Evolutionary conservation across 1,140 invertebrate genomes (phyloP), one percentile per base, ranked within the genome.

Genomic region (Zaprionus lachaisei): DNA sequence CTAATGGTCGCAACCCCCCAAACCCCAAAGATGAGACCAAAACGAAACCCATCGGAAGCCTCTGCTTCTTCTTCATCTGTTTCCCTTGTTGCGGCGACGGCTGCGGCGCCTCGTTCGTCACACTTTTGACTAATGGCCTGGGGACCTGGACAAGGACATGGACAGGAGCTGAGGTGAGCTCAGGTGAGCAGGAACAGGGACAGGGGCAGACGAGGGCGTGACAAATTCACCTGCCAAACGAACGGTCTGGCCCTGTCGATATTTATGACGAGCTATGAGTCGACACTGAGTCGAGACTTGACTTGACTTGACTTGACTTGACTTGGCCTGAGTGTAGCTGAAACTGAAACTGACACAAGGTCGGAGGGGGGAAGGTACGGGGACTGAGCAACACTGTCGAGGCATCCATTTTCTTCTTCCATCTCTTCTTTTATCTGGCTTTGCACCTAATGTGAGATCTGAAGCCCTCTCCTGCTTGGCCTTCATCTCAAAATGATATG

Each of bases 181-280:
- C 5, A 44, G 4, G 41, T n/a, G 41, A 7, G 38, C 14, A 0
- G 15, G 2, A 15, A 4, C n/a, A n/a, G 15, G 6, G 5, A 26
- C 26, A 28, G 6, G 41, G 41, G 3, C 17, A 20, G 34, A 28
- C 51, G 15, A 26, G 65, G 15, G 60, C 72, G 63, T 80, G 83
- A 87, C 83, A 87, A 87, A 87, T 87, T 87, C 83, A 87, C 83
- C 83, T 87, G 83, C 80, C 83, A 87, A 80, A 55, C 55, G 56
- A 17, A 37, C 55, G 38, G 7, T 9, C 47, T 22, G 22, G 22
- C 31, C 44, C 9, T 37, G 69, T 55, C 74, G 73, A 89, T 89
- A 89, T 89, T 89, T 89, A 89, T 89, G 84, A 89, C 83, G 47
- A 51, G 47, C 87, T 34, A 9, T 9, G 9, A 34, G 31, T 79